A percentile compares a stretch with the other conserved stretches of the same genome.
Evolutionary conservation across 2,113 vertebrate genomes (phyloP).

Genomic region (Pardalotus punctatus): DNA sequence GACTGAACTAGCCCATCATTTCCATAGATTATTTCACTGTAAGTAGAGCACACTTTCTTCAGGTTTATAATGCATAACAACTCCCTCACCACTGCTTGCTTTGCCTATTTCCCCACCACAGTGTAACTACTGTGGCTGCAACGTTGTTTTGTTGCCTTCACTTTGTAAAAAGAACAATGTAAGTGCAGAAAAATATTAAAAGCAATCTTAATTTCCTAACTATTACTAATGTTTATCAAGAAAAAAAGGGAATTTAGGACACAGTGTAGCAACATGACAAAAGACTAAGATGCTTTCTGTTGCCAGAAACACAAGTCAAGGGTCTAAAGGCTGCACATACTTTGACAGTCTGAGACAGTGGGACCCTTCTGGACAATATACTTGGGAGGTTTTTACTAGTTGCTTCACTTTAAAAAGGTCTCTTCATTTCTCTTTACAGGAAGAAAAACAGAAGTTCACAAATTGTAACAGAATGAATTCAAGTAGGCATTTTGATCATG

Average conservation of each 20-base stretch:
- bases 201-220: neutral
- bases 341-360: fast-evolving
- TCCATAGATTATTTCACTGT: neutral
- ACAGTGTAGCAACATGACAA: neutral
- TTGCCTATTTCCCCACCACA: neutral
- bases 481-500: neutral
- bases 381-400: too few relatives aligned
- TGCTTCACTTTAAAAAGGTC: neutral
- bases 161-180: neutral
- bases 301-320: neutral
- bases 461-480: neutral
- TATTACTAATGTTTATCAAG: neutral
- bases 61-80: fast-evolving
- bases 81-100: neutral
- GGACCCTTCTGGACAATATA: neutral
- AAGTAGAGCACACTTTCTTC: neutral
- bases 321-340: neutral
- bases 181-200: neutral
- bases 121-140: neutral
- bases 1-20: neutral
- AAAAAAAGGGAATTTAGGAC: neutral
- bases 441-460: neutral
- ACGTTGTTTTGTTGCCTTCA: neutral
- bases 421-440: neutral
- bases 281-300: neutral